phyloP scores from a whole-genome alignment of 2,888 invertebrate genomes.

The Phortica magna region DNA sequence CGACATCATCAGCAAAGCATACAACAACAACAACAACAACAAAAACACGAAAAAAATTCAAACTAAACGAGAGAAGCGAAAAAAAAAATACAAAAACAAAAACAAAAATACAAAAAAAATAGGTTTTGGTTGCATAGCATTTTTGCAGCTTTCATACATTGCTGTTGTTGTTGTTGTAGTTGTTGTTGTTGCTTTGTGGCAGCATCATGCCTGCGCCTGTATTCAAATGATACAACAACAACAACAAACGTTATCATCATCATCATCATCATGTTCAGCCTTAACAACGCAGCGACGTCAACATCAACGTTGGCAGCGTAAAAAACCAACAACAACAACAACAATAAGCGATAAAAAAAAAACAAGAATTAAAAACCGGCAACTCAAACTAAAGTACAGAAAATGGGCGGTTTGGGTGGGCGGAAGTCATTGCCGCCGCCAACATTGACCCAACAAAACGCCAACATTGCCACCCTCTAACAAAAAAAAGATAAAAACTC shows the following conservation, averaged over 20 bases:
- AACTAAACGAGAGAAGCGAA: slow-evolving; percentile 54
- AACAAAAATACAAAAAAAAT: slow-evolving; percentile 61
- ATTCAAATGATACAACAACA: slow-evolving; percentile 64
- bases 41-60: slow-evolving; percentile 51
- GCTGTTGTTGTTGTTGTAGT: background rate
- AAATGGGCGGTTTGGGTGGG: background rate
- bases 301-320: slow-evolving; percentile 20
- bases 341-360: no score
- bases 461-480: slow-evolving; percentile 60
- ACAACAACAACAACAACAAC: slow-evolving; percentile 47
- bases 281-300: slow-evolving; percentile 60
- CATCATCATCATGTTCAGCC: slow-evolving; percentile 40
- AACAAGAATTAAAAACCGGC: background rate
- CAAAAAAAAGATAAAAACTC: slow-evolving; percentile 63
- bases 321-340: slow-evolving; percentile 26
- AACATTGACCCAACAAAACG: slow-evolving; percentile 64
- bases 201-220: slow-evolving; percentile 44
- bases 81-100: slow-evolving; percentile 56
- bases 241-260: slow-evolving; percentile 13
- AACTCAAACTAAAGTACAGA: background rate
- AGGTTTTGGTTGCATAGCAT: slow-evolving; percentile 68
- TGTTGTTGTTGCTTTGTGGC: background rate
- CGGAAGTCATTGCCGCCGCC: slow-evolving; percentile 46
- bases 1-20: slow-evolving; percentile 46
- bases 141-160: slow-evolving; percentile 39